Conservation (phyloP, 2,113 vertebrate genomes). For the Sphyrna mokarran region DNA sequence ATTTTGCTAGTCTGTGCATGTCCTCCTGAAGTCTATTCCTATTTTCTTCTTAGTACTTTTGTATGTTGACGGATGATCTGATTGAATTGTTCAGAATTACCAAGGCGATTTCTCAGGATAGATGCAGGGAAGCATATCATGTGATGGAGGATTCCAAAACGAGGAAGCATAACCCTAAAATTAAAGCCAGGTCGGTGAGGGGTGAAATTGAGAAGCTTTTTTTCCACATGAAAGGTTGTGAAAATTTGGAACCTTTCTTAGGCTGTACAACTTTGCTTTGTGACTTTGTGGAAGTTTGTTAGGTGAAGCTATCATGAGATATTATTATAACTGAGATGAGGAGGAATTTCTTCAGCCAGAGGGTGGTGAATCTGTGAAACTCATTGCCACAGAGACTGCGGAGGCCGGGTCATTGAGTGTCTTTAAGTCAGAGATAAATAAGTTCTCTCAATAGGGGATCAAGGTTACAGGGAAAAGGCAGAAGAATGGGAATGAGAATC, state of each 20-base stretch:
- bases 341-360: no score
- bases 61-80: not conserved
- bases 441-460: no score
- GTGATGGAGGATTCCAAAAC: not conserved
- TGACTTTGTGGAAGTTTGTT: not conserved
- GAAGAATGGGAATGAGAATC: no score
- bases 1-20: not conserved
- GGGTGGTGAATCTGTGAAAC: no score
- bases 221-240: not conserved
- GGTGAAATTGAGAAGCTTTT: not conserved
- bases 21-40: not conserved
- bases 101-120: not conserved
- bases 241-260: not conserved
- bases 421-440: no score
- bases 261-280: not conserved
- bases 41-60: not conserved
- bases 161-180: not conserved
- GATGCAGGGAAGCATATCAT: not conserved
- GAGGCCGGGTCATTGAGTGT: no score
- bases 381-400: no score
- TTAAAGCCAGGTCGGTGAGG: not conserved
- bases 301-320: not conserved
- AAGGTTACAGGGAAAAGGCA: no score
- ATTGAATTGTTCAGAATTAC: not conserved
- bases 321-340: no score